Percentiles rank a stretch among this genome's conserved stretches.
phyloP scores from a whole-genome alignment of 2,888 invertebrate genomes.

The Nymphalis polychloros region DNA sequence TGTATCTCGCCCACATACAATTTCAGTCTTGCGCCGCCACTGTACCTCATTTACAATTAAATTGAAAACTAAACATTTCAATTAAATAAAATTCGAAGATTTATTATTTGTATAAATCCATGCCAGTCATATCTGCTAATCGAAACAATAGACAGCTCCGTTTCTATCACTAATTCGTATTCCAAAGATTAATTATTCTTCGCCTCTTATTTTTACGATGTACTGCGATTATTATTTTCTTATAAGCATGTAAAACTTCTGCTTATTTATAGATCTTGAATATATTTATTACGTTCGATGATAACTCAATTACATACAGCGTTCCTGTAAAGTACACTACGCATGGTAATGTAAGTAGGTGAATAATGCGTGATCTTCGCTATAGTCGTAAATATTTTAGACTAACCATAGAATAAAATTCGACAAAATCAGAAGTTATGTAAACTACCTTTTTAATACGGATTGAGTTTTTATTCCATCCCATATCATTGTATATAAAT shows the following conservation, averaged over 20 bases:
- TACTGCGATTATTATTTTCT: slow-evolving; percentile 7
- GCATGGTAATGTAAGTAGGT: not conserved
- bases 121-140: not conserved
- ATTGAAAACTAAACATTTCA: no score
- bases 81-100: no score
- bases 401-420: slow-evolving; percentile 14
- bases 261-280: slow-evolving; percentile 12
- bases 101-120: not conserved
- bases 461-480: slow-evolving; percentile 11
- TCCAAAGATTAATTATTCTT: not conserved
- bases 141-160: not conserved
- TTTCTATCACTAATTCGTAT: not conserved
- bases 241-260: slow-evolving; percentile 18
- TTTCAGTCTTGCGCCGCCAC: no score
- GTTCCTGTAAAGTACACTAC: slow-evolving; percentile 15
- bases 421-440: slow-evolving; percentile 19
- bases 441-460: slow-evolving; percentile 16
- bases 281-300: slow-evolving; percentile 26
- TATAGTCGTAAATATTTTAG: slow-evolving; percentile 14
- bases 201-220: no score
- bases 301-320: slow-evolving; percentile 31
- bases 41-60: no score
- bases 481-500: slow-evolving; percentile 13
- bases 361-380: not conserved
- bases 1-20: no score